phyloP scores from a whole-genome alignment of 2,113 vertebrate species.

The Notarius quadriscutis region DNA sequence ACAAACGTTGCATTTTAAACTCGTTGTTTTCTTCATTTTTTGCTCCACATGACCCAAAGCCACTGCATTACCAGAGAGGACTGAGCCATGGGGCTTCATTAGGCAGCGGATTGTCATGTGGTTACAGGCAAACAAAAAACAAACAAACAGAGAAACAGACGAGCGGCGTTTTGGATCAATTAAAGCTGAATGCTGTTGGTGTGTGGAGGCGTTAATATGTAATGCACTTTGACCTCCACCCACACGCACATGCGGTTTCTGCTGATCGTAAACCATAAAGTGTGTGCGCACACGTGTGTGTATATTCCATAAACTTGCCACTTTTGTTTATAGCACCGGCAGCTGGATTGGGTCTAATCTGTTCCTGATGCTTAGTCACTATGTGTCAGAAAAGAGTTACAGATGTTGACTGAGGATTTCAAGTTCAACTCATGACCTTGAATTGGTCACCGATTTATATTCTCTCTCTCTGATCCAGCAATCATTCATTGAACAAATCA shows the following conservation, averaged over 20 bases:
- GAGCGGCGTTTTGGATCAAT: slow-evolving; percentile 22
- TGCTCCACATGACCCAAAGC: slow-evolving; percentile 17
- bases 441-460: neutral
- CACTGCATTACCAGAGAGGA: slow-evolving; percentile 6
- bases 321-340: neutral
- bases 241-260: slow-evolving; percentile 17
- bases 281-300: neutral
- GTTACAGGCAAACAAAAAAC: slow-evolving; percentile 36
- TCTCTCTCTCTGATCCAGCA: neutral
- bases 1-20: neutral
- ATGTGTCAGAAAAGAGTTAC: neutral
- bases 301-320: neutral
- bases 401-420: neutral
- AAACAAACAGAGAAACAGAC: neutral
- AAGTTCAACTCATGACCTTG: neutral
- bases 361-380: neutral
- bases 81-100: slow-evolving; percentile 17
- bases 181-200: slow-evolving; percentile 46
- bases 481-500: neutral
- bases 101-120: slow-evolving; percentile 5
- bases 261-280: slow-evolving; percentile 20
- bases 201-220: slow-evolving; percentile 41
- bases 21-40: neutral
- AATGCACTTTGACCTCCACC: slow-evolving; percentile 46
- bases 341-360: neutral